These are phyloP conservation scores for Regulus satrapa DNA, from an alignment of 2,113 vertebrate species.

Conservation along the genomic window DNA sequence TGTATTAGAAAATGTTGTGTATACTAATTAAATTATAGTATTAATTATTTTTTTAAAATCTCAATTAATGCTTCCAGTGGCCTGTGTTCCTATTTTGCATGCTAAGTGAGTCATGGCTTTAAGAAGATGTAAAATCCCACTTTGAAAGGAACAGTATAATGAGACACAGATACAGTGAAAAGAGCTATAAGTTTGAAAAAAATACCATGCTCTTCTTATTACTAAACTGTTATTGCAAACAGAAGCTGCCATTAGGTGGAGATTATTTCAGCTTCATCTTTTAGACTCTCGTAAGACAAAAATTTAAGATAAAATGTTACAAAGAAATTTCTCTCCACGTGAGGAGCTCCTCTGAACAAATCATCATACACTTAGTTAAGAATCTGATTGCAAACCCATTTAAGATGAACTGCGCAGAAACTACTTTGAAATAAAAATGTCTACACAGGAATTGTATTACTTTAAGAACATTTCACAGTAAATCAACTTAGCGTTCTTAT, in stretches of 20 bases:
- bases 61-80: neutral
- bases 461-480: neutral
- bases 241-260: neutral
- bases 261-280: neutral
- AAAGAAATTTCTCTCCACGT: neutral
- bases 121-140: neutral
- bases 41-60: neutral
- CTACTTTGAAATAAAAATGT: neutral
- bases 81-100: neutral
- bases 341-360: neutral
- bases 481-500: neutral
- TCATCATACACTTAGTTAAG: neutral
- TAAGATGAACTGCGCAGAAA: neutral
- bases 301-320: neutral
- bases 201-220: neutral
- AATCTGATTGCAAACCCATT: neutral
- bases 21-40: neutral
- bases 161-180: neutral
- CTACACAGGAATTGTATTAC: neutral
- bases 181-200: neutral
- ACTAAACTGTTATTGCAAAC: neutral
- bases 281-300: neutral
- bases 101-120: neutral
- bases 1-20: neutral
- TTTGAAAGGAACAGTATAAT: neutral